A percentile compares a stretch with the other conserved stretches of the same genome.
Conservation (phyloP, 1,140 invertebrate species). For the Eriocheir sinensis region DNA sequence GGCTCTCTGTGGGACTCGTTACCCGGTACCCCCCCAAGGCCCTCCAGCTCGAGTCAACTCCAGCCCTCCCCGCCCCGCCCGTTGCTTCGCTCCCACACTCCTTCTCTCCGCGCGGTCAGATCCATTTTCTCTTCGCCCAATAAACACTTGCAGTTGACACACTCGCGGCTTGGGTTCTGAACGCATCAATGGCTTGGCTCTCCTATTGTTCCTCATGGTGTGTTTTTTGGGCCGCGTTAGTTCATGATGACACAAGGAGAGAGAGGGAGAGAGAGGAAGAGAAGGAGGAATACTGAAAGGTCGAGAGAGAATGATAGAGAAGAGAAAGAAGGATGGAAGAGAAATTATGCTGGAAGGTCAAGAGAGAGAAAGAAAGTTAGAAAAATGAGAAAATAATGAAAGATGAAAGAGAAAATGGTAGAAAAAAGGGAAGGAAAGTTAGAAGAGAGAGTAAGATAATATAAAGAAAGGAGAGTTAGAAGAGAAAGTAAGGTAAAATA, state of each 20-base stretch:
- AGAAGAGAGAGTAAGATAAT: background rate
- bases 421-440: background rate
- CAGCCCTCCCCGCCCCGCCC: background rate
- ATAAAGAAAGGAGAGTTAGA: background rate
- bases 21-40: too few relatives aligned
- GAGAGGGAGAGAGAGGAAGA: background rate
- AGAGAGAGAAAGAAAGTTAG: background rate
- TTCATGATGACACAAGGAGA: background rate
- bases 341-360: background rate
- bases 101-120: background rate
- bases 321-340: background rate
- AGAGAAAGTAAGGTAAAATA: background rate
- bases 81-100: background rate
- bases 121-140: slow-evolving; percentile 7
- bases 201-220: background rate
- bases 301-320: background rate
- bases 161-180: background rate
- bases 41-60: background rate
- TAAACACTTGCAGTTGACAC: slow-evolving; percentile 15
- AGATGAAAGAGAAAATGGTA: background rate
- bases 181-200: background rate
- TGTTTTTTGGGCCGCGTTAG: background rate
- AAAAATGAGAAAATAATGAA: background rate
- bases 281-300: background rate
- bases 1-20: too few relatives aligned